A percentile compares a stretch with the other conserved stretches of the same genome.
Evolutionary conservation across 2,113 vertebrate genomes (phyloP).

Genomic region (Ailurus styani): DNA sequence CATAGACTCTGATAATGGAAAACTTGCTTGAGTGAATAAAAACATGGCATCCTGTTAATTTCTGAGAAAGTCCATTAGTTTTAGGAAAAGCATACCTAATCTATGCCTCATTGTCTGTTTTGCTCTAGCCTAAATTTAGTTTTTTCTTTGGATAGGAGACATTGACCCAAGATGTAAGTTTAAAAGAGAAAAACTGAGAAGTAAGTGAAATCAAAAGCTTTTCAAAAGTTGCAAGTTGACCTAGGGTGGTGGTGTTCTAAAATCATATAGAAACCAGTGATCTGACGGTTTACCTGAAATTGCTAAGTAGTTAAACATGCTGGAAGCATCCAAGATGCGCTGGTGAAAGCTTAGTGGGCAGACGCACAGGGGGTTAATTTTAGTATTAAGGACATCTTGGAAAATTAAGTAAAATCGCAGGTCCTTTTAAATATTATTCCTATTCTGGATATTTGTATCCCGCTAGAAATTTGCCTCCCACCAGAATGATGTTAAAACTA

Average conservation of each 20-base stretch:
- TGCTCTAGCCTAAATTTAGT: not conserved
- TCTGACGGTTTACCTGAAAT: constrained; percentile 37
- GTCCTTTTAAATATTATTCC: not conserved
- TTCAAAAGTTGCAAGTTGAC: constrained; percentile 10
- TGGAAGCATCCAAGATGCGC: not conserved
- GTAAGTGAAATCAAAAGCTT: constrained; percentile 56
- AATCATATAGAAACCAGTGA: constrained; percentile 55
- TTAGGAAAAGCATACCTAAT: constrained; percentile 12
- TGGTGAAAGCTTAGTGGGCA: not conserved
- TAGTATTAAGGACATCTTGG: not conserved
- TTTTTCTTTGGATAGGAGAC: not conserved
- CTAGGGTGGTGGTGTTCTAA: not conserved
- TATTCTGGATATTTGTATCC: not conserved
- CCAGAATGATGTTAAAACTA: not conserved
- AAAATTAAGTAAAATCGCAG: not conserved
- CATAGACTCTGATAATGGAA: constrained; percentile 63
- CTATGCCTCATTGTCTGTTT: not conserved
- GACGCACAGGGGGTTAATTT: not conserved
- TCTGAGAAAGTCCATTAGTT: constrained; percentile 63
- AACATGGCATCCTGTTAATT: constrained; percentile 60
- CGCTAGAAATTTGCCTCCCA: not conserved
- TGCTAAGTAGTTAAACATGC: not conserved
- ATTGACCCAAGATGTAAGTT: not conserved
- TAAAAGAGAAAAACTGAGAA: constrained; percentile 60
- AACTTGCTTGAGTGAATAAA: constrained; percentile 51